Base-by-base conservation (phyloP, 2,113 vertebrate genomes). In the Cinclus cinclus region DNA sequence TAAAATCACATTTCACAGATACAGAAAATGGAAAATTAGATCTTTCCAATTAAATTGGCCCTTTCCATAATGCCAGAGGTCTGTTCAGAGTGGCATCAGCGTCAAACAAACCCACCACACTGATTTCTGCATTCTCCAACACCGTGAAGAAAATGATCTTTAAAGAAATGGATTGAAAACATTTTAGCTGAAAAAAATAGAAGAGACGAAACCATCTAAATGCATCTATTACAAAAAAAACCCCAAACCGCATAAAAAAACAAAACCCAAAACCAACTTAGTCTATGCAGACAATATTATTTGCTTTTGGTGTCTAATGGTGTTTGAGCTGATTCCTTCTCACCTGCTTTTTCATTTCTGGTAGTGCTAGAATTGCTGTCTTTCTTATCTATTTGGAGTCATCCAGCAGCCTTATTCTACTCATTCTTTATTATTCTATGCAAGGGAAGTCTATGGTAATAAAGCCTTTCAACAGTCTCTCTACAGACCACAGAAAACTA, bases 1-100 rank as follows among this genome's bases (percentile, higher is more conserved):
- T 83, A 80, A 95, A 95, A 91, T 55, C 30, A 77, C 33, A 85
- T 94, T 91, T 91, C 84, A 80, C 50, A 83, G 78, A 65, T 53
- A 9, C 63, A 56, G 35, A 67, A 95, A 87, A 91, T 42, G 47
- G 67, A 95, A 92, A 94, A 89, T n/a, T 44, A 37, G 39, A 63
- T 78, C 30, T 84, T 84, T 76, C 41, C 65, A 92, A 92, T 90
- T 80, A 90, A 92, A 87, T 15, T 70, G 67, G 7, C 71, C 70
- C 19, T 77, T 95, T 90, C 15, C 24, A 44, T 62, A 90, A 69
- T 21, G 31, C 44, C 78, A 83, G 71, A 52, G 10, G 49, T 77
- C 42, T 95, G 24, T 73, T 85, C 42, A 59, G 16, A 22, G 37
- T 13, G 7, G 39, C 2, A 7, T 35, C 64, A 78, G 15, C 39